Percentiles rank a stretch among this genome's conserved stretches.
Conservation (phyloP, 2,113 vertebrate genomes). For the Collichthys lucidus region DNA sequence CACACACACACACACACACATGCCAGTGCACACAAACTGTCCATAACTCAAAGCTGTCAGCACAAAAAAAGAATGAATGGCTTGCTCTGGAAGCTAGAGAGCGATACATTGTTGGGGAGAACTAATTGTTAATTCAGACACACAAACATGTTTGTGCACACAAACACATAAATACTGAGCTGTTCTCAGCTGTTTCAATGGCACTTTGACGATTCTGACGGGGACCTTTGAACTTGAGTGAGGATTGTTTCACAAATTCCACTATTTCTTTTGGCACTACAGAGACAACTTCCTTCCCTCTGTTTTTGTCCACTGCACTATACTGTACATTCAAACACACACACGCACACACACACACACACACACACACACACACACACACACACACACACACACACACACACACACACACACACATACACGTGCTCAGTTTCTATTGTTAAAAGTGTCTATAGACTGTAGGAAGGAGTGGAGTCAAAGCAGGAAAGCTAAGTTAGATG, state of each 20-base stretch:
- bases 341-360: too few relatives aligned
- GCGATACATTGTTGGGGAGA: slow-evolving; percentile 8
- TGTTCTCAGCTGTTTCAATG: slow-evolving; percentile 15
- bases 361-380: too few relatives aligned
- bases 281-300: slow-evolving; percentile 20
- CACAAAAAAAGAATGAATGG: slow-evolving; percentile 19
- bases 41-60: slow-evolving; percentile 33
- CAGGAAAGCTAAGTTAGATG: slow-evolving; percentile 8
- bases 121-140: slow-evolving; percentile 34
- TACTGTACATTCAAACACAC: background rate
- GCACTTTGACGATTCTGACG: background rate
- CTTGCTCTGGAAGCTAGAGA: slow-evolving; percentile 18
- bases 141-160: background rate
- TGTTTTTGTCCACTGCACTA: slow-evolving; percentile 14
- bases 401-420: slow-evolving; percentile 1
- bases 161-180: slow-evolving; percentile 8
- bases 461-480: slow-evolving; percentile 13
- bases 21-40: background rate
- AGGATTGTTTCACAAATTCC: slow-evolving; percentile 39
- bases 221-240: slow-evolving; percentile 1
- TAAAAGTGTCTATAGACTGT: background rate
- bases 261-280: background rate
- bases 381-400: too few relatives aligned
- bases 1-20: background rate
- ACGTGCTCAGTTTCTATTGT: slow-evolving; percentile 6